These are phyloP conservation scores for Rafetus swinhoei DNA, from an alignment of 2,113 vertebrate genomes.

Conservation along the genomic window DNA sequence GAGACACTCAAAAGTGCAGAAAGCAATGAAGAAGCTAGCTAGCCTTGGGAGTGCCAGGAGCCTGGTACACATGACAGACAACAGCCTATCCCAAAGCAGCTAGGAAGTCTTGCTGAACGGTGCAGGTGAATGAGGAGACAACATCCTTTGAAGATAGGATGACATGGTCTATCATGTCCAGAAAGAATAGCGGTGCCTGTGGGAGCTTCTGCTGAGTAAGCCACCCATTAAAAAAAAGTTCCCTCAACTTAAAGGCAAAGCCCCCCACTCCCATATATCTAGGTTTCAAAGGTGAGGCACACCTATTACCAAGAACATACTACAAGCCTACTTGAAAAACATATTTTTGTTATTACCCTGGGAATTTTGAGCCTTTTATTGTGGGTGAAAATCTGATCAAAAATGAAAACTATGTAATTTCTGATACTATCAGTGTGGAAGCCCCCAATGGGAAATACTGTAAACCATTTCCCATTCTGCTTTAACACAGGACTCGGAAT, in stretches of 20 bases:
- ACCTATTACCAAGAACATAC: neutral
- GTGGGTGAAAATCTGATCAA: conserved; percentile 4
- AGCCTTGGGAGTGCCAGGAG: neutral
- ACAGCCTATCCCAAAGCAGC: neutral
- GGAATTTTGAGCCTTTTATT: conserved; percentile 20
- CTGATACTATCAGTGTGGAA: neutral
- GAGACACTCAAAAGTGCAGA: neutral
- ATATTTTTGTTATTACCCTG: neutral
- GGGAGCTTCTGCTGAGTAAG: neutral
- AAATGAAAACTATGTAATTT: conserved; percentile 19
- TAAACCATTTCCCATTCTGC: conserved; percentile 57
- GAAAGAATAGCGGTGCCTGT: neutral
- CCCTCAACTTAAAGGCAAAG: conserved; percentile 16
- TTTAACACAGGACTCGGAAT: conserved; percentile 29
- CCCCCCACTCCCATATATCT: neutral
- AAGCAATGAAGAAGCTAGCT: neutral
- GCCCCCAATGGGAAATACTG: neutral
- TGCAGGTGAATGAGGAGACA: neutral
- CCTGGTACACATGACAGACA: neutral
- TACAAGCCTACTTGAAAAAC: neutral
- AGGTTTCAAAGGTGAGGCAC: conserved; percentile 12
- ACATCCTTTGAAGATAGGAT: conserved; percentile 21
- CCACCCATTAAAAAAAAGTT: neutral
- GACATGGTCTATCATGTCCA: neutral
- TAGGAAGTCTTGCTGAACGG: neutral